These are phyloP conservation scores for Chlamydotis undulata DNA, from an alignment of 2,113 vertebrate species.

Conservation along the genomic window DNA sequence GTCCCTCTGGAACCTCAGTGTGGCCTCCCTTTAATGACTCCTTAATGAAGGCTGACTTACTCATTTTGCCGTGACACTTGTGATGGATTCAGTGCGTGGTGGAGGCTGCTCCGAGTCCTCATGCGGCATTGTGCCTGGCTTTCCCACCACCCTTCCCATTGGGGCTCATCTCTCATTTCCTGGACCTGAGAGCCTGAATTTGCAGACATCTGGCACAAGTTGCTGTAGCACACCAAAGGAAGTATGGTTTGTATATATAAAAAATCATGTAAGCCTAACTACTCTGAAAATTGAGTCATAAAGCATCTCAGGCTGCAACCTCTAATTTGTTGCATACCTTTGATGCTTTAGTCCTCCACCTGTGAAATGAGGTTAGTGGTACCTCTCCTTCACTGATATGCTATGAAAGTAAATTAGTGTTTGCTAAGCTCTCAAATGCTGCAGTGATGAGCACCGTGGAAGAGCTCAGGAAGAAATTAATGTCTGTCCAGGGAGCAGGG, in stretches of 20 bases:
- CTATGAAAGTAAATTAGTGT: constrained; percentile 1
- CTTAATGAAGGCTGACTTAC: background rate
- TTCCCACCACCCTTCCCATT: background rate
- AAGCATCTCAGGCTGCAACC: background rate
- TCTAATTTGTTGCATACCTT: background rate
- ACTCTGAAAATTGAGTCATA: background rate
- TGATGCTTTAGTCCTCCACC: background rate
- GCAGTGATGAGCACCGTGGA: background rate
- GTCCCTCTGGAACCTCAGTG: background rate
- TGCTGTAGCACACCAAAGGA: background rate
- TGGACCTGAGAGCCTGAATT: background rate
- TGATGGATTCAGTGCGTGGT: no score
- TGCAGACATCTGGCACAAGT: background rate
- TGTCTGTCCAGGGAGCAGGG: background rate
- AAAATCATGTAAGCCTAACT: background rate
- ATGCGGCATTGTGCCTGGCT: background rate
- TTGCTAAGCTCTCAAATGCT: background rate
- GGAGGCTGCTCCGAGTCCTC: background rate
- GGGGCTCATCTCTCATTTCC: background rate
- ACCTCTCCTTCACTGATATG: background rate
- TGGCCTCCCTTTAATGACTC: background rate
- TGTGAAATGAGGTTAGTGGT: background rate
- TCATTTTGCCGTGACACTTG: background rate
- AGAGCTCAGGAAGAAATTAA: background rate
- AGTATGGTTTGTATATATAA: background rate